A percentile compares a stretch with the other conserved stretches of the same genome.
Evolutionary conservation across 2,113 vertebrate genomes (phyloP).

Genomic region (Pterocles burchelli): DNA sequence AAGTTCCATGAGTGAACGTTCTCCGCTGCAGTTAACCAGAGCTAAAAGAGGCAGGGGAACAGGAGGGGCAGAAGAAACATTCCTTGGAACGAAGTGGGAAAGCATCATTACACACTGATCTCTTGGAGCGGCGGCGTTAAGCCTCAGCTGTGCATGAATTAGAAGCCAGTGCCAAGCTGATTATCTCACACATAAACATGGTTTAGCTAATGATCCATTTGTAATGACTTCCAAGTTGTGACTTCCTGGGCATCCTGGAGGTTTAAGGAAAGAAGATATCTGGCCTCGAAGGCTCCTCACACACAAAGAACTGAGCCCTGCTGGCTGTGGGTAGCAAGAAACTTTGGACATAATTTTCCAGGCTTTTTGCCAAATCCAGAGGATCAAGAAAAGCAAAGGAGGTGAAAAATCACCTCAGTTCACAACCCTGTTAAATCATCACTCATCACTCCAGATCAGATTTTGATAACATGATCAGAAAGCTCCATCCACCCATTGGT

Average conservation of each 20-base stretch:
- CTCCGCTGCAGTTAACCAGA: neutral
- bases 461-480: neutral
- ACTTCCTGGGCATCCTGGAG: neutral
- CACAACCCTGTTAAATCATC: neutral
- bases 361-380: neutral
- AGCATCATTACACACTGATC: conserved; percentile 36
- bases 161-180: conserved; percentile 9
- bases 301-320: neutral
- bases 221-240: neutral
- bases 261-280: neutral
- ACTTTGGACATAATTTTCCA: neutral
- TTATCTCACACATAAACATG: neutral
- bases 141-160: conserved; percentile 28
- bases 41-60: conserved; percentile 20
- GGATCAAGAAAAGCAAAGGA: neutral
- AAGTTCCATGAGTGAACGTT: neutral
- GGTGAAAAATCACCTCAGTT: neutral
- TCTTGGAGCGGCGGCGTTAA: conserved; percentile 6
- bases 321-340: neutral
- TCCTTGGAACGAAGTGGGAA: neutral
- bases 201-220: neutral
- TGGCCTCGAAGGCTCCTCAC: neutral
- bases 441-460: neutral
- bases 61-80: conserved; percentile 13
- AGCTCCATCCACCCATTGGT: neutral